Conservation (phyloP, 2,888 invertebrate species). For the Dysmachus trigonus region DNA sequence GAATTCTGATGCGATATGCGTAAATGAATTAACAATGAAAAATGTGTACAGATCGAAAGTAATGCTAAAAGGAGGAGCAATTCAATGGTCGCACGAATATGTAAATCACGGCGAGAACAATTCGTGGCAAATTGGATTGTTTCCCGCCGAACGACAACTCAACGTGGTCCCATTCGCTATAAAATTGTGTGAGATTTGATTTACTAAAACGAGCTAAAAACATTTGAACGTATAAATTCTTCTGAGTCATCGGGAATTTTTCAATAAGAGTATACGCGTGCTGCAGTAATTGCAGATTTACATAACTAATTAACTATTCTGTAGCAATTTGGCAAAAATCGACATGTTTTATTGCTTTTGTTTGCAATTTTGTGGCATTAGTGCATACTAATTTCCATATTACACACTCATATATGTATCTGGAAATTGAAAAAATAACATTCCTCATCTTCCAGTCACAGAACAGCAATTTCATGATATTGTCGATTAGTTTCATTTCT, state of each 20-base stretch:
- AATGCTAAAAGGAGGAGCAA: neutral
- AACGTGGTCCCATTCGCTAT: neutral
- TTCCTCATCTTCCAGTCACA: neutral
- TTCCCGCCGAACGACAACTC: neutral
- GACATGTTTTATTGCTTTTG: neutral
- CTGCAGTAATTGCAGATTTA: neutral
- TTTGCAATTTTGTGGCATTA: neutral
- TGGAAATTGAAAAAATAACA: neutral
- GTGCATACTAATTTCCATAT: neutral
- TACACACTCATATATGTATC: neutral
- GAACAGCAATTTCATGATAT: neutral
- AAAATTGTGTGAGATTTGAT: neutral
- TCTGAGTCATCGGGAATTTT: neutral
- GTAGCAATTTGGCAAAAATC: neutral
- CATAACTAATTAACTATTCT: neutral
- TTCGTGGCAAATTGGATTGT: neutral
- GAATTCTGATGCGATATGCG: neutral
- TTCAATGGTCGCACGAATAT: neutral
- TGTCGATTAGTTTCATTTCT: neutral
- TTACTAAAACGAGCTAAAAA: neutral
- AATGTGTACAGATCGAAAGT: neutral
- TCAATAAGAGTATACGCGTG: neutral
- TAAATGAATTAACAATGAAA: neutral
- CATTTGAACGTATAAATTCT: neutral
- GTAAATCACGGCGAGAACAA: neutral